Conservation (phyloP, 1,140 invertebrate genomes). For the Diorhabda carinulata region DNA sequence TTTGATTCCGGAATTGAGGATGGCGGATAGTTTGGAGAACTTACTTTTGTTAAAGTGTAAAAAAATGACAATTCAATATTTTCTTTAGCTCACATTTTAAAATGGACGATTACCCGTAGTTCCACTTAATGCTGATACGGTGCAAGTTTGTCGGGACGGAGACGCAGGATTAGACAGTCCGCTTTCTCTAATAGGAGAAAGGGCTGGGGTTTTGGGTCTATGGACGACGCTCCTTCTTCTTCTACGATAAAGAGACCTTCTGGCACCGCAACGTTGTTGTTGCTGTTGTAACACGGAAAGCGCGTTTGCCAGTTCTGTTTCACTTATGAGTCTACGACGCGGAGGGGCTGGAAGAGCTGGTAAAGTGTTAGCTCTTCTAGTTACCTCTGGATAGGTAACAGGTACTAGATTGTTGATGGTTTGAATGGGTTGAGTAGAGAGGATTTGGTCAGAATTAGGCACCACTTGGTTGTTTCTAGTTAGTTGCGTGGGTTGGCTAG, state of each 20-base stretch:
- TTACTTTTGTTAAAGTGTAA: too few species aligned
- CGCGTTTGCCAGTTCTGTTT: conserved; percentile 42
- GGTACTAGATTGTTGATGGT: conserved; percentile 39
- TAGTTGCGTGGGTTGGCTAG: conserved; percentile 20
- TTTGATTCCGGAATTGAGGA: too few species aligned
- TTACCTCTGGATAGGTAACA: conserved; percentile 33
- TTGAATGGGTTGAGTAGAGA: conserved; percentile 29
- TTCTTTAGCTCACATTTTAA: conserved; percentile 21
- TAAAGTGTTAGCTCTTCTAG: conserved; percentile 28
- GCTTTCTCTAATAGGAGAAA: conserved; percentile 69
- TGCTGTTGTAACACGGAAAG: conserved; percentile 40
- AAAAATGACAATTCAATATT: too few species aligned
- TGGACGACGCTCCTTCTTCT: conserved; percentile 42
- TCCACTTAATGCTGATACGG: conserved; percentile 33
- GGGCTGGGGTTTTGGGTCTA: conserved; percentile 53
- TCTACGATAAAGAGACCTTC: conserved; percentile 37
- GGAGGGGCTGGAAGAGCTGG: conserved; percentile 39
- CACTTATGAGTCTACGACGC: conserved; percentile 39
- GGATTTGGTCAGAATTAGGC: conserved; percentile 27
- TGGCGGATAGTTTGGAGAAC: too few species aligned
- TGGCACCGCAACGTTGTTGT: conserved; percentile 29
- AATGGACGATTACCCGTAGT: conserved; percentile 38
- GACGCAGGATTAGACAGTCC: conserved; percentile 70
- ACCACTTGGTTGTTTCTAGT: conserved; percentile 45
- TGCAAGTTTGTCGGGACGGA: conserved; percentile 53